Evolutionary conservation across 1,140 invertebrate species (phyloP).

Genomic region (Heliconius congener): DNA sequence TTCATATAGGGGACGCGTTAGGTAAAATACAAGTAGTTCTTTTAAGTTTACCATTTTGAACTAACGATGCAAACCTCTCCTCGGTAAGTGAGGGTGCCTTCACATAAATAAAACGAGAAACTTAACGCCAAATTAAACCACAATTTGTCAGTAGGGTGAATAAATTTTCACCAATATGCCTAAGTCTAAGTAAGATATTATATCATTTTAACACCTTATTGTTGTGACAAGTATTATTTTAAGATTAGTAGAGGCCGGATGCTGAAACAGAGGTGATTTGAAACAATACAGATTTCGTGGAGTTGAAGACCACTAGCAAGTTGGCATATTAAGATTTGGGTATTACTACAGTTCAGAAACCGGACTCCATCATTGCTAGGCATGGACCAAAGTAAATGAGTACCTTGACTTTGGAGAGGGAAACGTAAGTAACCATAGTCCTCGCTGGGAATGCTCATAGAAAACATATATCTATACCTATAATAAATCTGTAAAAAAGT

Average conservation of each 20-base stretch:
- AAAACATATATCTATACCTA: too few relatives aligned
- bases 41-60: background rate
- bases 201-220: conserved; percentile 45
- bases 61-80: background rate
- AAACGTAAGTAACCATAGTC: too few relatives aligned
- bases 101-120: conserved; percentile 65
- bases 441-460: too few relatives aligned
- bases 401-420: too few relatives aligned
- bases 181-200: conserved; percentile 49
- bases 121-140: conserved; percentile 69
- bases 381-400: too few relatives aligned
- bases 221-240: background rate
- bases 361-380: too few relatives aligned
- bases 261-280: too few relatives aligned
- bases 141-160: conserved; percentile 65
- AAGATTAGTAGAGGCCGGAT: background rate
- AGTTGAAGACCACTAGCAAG: too few relatives aligned
- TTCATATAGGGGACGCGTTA: background rate
- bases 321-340: too few relatives aligned
- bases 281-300: too few relatives aligned
- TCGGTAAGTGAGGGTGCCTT: conserved; percentile 42
- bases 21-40: background rate
- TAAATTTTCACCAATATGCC: conserved; percentile 65
- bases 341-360: too few relatives aligned
- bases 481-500: too few relatives aligned